Evolutionary conservation across 1,140 invertebrate species (phyloP).

Genomic region (Helicorthomorpha holstii): DNA sequence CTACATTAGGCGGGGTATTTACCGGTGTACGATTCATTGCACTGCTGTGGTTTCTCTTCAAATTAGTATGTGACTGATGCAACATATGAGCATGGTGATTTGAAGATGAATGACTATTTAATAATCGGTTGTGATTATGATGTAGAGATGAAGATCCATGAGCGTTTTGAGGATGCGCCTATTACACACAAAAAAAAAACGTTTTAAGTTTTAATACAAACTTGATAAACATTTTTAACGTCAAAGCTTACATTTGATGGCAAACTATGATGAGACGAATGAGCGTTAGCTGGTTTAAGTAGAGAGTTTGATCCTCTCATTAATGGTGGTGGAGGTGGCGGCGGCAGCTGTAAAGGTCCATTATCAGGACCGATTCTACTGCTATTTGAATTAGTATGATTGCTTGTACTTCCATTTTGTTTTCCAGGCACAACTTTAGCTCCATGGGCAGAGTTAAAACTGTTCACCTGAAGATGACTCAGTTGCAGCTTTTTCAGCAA

Average conservation of each 20-base stretch:
- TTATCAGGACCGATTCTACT: no score
- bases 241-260: no score
- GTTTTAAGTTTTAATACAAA: no score
- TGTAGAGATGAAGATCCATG: conserved; percentile 19
- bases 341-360: background rate
- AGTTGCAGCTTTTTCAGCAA: conserved; percentile 82
- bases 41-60: conserved; percentile 11
- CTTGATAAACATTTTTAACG: no score
- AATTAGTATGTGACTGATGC: conserved; percentile 7
- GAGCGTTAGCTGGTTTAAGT: background rate
- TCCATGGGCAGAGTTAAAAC: conserved; percentile 32
- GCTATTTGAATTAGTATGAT: conserved; percentile 13
- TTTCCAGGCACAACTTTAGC: conserved; percentile 26
- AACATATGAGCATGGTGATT: conserved; percentile 10
- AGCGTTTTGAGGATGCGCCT: conserved; percentile 3
- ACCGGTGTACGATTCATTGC: conserved; percentile 17
- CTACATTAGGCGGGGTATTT: conserved; percentile 23
- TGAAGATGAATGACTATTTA: background rate
- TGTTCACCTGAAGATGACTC: conserved; percentile 76
- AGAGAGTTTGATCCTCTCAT: no score
- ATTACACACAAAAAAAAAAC: background rate
- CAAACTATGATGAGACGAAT: no score
- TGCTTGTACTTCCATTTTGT: conserved; percentile 6
- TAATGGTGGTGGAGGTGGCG: background rate
- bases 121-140: conserved; percentile 13